phyloP scores from a whole-genome alignment of 2,113 vertebrate species.

The Cephalopholis sonnerati region DNA sequence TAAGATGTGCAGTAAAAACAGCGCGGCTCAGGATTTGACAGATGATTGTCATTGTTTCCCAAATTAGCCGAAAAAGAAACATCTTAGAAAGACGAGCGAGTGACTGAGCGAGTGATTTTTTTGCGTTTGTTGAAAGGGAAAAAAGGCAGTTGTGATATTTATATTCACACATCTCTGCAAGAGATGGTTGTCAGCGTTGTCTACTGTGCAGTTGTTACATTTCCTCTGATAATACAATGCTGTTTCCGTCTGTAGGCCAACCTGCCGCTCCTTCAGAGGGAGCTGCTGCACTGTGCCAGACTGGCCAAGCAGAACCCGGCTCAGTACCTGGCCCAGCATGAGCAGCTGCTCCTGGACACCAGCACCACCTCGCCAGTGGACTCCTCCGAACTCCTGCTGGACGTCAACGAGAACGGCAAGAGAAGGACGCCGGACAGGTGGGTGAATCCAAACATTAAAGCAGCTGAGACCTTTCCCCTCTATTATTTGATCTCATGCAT shows the following conservation, averaged over 20 bases:
- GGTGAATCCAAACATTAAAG: slow-evolving; percentile 10
- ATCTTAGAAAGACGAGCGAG: background rate
- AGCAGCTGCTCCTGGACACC: slow-evolving; percentile 95
- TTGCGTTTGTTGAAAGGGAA: background rate
- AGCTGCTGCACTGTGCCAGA: slow-evolving; percentile 95
- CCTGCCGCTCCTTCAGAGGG: slow-evolving; percentile 95
- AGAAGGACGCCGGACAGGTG: slow-evolving; percentile 96
- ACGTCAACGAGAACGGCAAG: slow-evolving; percentile 95
- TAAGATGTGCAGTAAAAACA: background rate
- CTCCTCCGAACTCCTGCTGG: slow-evolving; percentile 94
- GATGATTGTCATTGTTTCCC: background rate
- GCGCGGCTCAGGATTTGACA: background rate
- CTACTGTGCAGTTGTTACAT: background rate
- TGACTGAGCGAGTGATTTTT: background rate
- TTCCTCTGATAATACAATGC: background rate
- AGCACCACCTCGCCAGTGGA: slow-evolving; percentile 91
- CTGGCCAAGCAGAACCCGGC: slow-evolving; percentile 97
- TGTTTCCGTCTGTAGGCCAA: slow-evolving; percentile 87
- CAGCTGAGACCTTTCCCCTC: slow-evolving; percentile 19
- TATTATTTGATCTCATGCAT: slow-evolving; percentile 59
- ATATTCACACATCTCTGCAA: background rate
- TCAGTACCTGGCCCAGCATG: slow-evolving; percentile 98
- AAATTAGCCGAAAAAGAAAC: slow-evolving; percentile 9
- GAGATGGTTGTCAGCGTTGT: background rate
- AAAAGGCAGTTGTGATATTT: slow-evolving; percentile 10